phyloP scores from a whole-genome alignment of 1,140 invertebrate genomes.

The Ericerus pela region DNA sequence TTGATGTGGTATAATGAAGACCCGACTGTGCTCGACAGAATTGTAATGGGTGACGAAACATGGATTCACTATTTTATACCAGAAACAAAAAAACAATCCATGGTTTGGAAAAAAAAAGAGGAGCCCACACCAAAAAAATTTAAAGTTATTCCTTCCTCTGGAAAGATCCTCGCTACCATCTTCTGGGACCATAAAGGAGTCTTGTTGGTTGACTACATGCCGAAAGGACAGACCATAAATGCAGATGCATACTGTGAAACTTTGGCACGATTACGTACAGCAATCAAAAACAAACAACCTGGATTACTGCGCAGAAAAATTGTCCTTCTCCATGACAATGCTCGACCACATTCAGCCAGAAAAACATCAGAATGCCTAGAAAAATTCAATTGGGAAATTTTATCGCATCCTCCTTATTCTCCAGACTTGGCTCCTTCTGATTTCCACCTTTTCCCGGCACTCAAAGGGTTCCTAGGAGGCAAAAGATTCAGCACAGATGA shows the following conservation, averaged over 20 bases:
- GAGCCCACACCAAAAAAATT: not conserved
- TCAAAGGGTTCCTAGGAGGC: conserved; percentile 17
- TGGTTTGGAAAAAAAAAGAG: not conserved
- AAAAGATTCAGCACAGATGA: conserved; percentile 14
- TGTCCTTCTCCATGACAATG: conserved; percentile 28
- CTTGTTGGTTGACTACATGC: conserved; percentile 13
- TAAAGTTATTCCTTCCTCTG: conserved; percentile 11
- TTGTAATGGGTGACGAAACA: no score
- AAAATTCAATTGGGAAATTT: conserved; percentile 25
- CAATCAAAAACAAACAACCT: conserved; percentile 20
- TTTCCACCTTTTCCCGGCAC: conserved; percentile 24
- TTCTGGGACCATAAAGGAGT: conserved; percentile 23
- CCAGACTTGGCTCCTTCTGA: conserved; percentile 26
- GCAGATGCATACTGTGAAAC: conserved; percentile 14
- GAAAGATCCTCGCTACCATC: conserved; percentile 23
- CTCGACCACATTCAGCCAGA: conserved; percentile 23
- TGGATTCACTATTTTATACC: conserved; percentile 21
- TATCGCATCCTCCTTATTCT: conserved; percentile 27
- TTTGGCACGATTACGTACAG: conserved; percentile 8
- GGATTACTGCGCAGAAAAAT: conserved; percentile 20
- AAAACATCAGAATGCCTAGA: conserved; percentile 17
- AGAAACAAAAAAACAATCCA: conserved; percentile 22
- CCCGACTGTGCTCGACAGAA: no score
- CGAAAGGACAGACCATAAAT: not conserved
- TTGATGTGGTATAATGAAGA: no score